Evolutionary conservation across 2,888 invertebrate genomes (phyloP), one percentile per base, ranked within the genome.

Genomic region (Pyralis farinalis): DNA sequence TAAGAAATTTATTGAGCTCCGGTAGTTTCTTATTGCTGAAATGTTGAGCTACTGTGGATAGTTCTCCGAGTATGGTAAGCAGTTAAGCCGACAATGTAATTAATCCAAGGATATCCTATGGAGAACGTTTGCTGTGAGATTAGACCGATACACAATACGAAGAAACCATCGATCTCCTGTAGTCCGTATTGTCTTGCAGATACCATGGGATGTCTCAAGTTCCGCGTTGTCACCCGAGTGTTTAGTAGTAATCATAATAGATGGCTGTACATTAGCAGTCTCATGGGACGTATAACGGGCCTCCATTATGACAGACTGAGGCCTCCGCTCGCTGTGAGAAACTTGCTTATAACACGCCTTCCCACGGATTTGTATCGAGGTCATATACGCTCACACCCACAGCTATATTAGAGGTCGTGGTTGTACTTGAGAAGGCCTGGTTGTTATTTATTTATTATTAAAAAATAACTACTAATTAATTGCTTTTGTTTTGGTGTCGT

Each of bases 341-440:
- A 57, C 58, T 47, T 53, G 56, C 49, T 58, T 55, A 53, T 65
- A 60, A 58, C 55, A 52, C 47, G 51, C 43, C 79, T 79, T 79
- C 78, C 76, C 78, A 79, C 78, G 76, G 70, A 73, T 63, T 70
- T 57, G 49, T 70, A 73, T 71, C 70, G 75, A 71, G 77, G 77
- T 56, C 73, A 53, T 51, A 46, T n/a, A n/a, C n/a, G n/a, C n/a
- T 58, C 49, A 57, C 61, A 59, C 58, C 58, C 51, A 59, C 55
- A 35, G 56, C 34, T 43, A 35, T 20, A 46, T 52, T 54, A 49
- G 51, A 59, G 59, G 59, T 53, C 54, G 38, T 39, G 16, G n/a
- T 28, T 22, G 22, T 35, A 36, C 34, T 25, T 29, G 11, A 12
- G 25, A 12, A 5, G 8, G 29, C 3, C 7, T 21, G 21, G 21